Evolutionary conservation across 1,140 invertebrate genomes (phyloP).

Genomic region (Triops cancriformis): DNA sequence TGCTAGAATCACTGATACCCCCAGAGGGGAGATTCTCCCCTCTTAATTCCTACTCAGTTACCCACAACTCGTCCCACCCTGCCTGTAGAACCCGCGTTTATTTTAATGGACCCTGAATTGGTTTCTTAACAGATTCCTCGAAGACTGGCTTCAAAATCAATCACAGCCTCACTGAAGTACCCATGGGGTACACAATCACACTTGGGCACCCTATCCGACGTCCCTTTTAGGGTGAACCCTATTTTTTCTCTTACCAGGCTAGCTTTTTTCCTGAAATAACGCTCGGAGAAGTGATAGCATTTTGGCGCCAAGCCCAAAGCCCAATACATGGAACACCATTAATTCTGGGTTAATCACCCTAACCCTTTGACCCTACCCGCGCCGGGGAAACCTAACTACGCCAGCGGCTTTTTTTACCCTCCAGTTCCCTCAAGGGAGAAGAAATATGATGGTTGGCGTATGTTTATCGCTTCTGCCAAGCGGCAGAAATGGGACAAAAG

Average conservation of each 20-base stretch:
- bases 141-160: too few relatives aligned
- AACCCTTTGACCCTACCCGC: neutral
- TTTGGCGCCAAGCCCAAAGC: neutral
- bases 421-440: neutral
- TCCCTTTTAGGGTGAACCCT: neutral
- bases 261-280: neutral
- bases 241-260: neutral
- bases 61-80: too few relatives aligned
- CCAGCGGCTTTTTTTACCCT: neutral
- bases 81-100: too few relatives aligned
- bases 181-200: neutral
- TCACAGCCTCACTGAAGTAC: neutral
- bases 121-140: too few relatives aligned
- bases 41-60: too few relatives aligned
- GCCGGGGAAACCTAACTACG: neutral
- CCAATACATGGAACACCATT: neutral
- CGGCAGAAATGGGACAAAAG: too few relatives aligned
- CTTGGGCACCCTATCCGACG: too few relatives aligned
- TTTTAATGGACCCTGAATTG: too few relatives aligned
- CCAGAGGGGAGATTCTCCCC: too few relatives aligned
- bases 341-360: constrained; percentile 8
- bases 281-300: neutral
- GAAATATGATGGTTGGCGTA: neutral
- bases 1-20: too few relatives aligned
- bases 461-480: neutral